Percentiles rank a stretch among this genome's conserved stretches.
Evolutionary conservation across 2,888 invertebrate genomes (phyloP).

Genomic region (Trissoscelio sp.): DNA sequence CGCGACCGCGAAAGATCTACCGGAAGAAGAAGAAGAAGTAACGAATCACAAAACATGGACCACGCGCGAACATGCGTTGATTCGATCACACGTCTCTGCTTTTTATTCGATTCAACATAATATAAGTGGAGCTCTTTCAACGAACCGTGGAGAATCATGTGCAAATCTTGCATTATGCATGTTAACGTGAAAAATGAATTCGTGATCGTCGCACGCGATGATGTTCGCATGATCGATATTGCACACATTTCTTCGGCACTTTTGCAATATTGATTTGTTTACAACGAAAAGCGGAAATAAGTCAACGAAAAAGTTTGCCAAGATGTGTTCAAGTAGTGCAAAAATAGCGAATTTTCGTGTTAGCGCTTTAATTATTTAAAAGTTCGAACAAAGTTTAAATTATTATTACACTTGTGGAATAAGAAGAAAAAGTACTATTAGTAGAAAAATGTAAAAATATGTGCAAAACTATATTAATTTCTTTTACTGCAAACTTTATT

Average conservation of each 20-base stretch:
- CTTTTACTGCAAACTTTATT: too few species aligned
- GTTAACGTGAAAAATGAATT: constrained; percentile 35
- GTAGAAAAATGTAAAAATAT: too few species aligned
- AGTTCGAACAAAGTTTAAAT: too few species aligned
- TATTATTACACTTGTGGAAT: too few species aligned
- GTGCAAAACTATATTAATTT: too few species aligned
- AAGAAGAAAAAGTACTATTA: too few species aligned
- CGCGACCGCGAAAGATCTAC: constrained; percentile 27
- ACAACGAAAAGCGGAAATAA: background rate
- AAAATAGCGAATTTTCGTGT: background rate
- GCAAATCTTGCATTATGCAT: constrained; percentile 34
- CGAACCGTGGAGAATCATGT: constrained; percentile 24
- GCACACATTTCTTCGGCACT: background rate
- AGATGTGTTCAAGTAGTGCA: background rate
- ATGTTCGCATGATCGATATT: constrained; percentile 25
- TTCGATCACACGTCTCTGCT: constrained; percentile 7
- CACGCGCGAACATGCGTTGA: constrained; percentile 32
- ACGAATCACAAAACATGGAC: constrained; percentile 27
- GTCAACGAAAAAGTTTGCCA: too few species aligned
- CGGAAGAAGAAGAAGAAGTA: constrained; percentile 32
- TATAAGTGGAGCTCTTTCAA: constrained; percentile 40
- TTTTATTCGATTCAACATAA: constrained; percentile 15
- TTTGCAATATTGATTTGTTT: constrained; percentile 25
- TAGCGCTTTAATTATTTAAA: background rate
- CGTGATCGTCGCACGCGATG: constrained; percentile 9